Conservation (phyloP, 2,888 invertebrate species). For the Rotaria macrura region DNA sequence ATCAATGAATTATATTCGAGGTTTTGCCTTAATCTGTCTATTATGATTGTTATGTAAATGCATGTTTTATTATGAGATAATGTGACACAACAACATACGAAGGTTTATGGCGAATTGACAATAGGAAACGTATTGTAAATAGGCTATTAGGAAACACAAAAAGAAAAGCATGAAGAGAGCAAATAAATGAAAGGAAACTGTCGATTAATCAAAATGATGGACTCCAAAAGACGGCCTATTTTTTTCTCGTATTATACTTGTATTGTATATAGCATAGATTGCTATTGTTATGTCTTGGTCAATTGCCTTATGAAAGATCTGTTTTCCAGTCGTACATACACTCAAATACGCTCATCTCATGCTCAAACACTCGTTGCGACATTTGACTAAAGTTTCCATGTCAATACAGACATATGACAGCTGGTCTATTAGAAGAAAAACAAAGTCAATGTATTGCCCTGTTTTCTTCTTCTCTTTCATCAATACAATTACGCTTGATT, state of each 20-base stretch:
- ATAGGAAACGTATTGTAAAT: background rate
- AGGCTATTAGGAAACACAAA: background rate
- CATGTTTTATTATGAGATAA: background rate
- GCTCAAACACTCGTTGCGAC: slow-evolving; percentile 2
- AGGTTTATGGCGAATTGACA: background rate
- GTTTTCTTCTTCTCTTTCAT: background rate
- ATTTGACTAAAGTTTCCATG: background rate
- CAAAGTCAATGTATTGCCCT: background rate
- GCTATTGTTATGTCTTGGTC: background rate
- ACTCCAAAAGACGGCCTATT: background rate
- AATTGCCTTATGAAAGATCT: background rate
- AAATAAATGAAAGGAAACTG: background rate
- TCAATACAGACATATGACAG: background rate
- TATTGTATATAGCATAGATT: background rate
- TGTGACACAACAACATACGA: background rate
- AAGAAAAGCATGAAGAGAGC: background rate
- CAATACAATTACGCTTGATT: background rate
- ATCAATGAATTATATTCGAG: background rate
- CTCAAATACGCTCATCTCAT: background rate
- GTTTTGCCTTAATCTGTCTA: background rate
- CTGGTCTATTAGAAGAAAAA: background rate
- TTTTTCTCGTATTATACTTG: background rate
- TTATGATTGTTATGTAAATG: background rate
- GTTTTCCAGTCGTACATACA: background rate
- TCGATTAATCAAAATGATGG: background rate